Conservation (phyloP, 2,888 invertebrate species). For the Odontomyia ornata region DNA sequence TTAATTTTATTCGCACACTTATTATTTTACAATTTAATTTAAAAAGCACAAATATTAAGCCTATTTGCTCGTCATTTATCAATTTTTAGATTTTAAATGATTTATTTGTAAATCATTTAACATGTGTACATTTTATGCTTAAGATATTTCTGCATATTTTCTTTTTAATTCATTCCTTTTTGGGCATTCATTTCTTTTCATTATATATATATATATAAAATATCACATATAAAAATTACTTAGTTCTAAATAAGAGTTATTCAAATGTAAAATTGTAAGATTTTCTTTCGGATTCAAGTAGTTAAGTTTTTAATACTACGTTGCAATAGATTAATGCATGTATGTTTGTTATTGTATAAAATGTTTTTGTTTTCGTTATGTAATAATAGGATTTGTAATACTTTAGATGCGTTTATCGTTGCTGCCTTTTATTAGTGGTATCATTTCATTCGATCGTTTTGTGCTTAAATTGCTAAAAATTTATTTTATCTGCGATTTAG, state of each 20-base stretch:
- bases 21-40: too few relatives aligned
- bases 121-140: too few relatives aligned
- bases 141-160: too few relatives aligned
- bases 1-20: too few relatives aligned
- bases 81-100: too few relatives aligned
- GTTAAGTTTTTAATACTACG: conserved; percentile 3
- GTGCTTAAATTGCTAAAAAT: conserved; percentile 1
- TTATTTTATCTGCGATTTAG: too few relatives aligned
- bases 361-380: not conserved
- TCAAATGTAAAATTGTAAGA: not conserved
- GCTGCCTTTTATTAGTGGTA: not conserved
- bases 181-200: too few relatives aligned
- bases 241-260: not conserved
- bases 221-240: conserved; percentile 46
- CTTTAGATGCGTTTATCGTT: not conserved
- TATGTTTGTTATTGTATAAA: not conserved
- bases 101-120: too few relatives aligned
- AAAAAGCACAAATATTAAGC: too few relatives aligned
- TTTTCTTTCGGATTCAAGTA: conserved; percentile 10
- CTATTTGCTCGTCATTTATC: too few relatives aligned
- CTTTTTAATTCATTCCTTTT: too few relatives aligned
- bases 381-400: not conserved
- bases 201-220: conserved; percentile 32
- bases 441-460: not conserved
- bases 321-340: not conserved